Evolutionary conservation across 2,113 vertebrate genomes (phyloP).

Genomic region (Rhagologus leucostigma): DNA sequence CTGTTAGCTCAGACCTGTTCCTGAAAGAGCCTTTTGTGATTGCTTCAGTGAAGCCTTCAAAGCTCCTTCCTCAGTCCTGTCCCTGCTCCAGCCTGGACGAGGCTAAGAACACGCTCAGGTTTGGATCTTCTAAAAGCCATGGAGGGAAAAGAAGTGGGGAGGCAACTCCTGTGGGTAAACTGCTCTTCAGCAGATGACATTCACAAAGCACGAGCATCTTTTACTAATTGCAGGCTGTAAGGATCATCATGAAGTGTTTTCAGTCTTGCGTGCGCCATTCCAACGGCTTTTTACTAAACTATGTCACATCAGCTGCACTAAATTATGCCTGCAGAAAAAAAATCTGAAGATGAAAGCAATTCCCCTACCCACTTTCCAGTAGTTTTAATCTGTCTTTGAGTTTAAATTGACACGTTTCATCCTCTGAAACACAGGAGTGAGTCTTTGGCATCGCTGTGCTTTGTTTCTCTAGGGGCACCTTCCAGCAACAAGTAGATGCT

Average conservation of each 20-base stretch:
- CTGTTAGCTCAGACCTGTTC: constrained; percentile 19
- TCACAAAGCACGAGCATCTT: background rate
- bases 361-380: background rate
- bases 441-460: background rate
- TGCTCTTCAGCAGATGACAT: background rate
- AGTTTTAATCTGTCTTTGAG: constrained; percentile 21
- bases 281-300: background rate
- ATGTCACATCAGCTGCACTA: constrained; percentile 29
- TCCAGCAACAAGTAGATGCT: background rate
- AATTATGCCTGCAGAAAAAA: constrained; percentile 37
- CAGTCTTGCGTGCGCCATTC: background rate
- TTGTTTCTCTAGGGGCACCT: constrained; percentile 43
- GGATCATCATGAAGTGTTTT: constrained; percentile 33
- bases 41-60: constrained; percentile 19
- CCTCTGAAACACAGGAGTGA: background rate
- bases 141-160: background rate
- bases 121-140: background rate
- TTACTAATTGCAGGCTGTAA: background rate
- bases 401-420: constrained; percentile 31
- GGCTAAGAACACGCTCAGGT: background rate
- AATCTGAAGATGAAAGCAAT: constrained; percentile 44
- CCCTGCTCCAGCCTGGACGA: background rate
- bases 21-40: constrained; percentile 50
- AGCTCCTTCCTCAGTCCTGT: background rate
- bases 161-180: background rate